Evolutionary conservation across 2,113 vertebrate species (phyloP).

Genomic region (Trematomus loennbergii): DNA sequence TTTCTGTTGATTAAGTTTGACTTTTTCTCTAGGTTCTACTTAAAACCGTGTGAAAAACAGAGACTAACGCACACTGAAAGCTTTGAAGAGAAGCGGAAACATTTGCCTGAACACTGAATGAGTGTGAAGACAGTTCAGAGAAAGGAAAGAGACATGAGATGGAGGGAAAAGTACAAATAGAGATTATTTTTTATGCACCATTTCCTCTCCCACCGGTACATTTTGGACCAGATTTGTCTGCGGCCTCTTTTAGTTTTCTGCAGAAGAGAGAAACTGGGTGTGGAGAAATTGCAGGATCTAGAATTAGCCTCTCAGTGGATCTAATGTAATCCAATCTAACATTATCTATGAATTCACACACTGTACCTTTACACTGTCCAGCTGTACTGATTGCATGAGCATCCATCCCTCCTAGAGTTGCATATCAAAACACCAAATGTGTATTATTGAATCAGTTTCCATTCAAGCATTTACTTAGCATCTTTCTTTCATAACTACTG

Average conservation of each 20-base stretch:
- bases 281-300: slow-evolving; percentile 37
- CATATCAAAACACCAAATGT: slow-evolving; percentile 28
- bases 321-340: slow-evolving; percentile 35
- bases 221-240: slow-evolving; percentile 34
- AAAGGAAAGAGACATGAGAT: neutral
- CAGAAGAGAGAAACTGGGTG: slow-evolving; percentile 13
- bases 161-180: neutral
- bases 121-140: neutral
- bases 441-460: slow-evolving; percentile 30
- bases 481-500: slow-evolving; percentile 40
- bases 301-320: slow-evolving; percentile 45
- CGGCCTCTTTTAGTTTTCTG: neutral
- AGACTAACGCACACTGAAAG: neutral
- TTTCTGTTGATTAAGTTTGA: neutral
- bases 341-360: slow-evolving; percentile 11
- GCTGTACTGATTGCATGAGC: slow-evolving; percentile 17
- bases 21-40: neutral
- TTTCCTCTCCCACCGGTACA: slow-evolving; percentile 33
- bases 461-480: slow-evolving; percentile 41
- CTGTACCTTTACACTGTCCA: slow-evolving; percentile 1
- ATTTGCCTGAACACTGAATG: neutral
- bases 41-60: neutral
- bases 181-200: slow-evolving; percentile 9
- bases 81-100: neutral
- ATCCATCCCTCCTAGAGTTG: neutral